Percentiles rank a stretch among this genome's conserved stretches.
Conservation (phyloP, 2,113 vertebrate species). For the cattle (Bos taurus) region DNA sequence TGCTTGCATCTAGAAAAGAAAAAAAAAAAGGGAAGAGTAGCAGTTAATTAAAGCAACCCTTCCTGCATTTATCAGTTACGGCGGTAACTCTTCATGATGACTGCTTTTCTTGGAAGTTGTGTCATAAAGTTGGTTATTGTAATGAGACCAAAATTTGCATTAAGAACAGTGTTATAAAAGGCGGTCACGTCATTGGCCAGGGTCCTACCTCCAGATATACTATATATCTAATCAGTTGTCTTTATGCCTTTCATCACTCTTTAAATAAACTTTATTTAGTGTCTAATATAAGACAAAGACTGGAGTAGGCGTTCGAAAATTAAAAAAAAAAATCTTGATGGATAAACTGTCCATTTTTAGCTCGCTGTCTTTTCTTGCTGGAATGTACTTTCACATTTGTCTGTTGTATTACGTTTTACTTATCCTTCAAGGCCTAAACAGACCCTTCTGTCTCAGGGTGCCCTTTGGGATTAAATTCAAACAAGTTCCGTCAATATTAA, state of each 20-base stretch:
- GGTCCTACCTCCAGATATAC: neutral
- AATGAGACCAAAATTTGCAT: neutral
- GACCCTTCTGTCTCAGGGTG: fast-evolving
- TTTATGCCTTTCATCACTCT: neutral
- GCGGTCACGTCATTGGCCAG: no score
- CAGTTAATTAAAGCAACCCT: neutral
- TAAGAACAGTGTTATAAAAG: neutral
- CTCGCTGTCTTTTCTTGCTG: neutral
- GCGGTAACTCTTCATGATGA: neutral
- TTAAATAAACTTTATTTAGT: neutral
- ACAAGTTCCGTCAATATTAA: neutral
- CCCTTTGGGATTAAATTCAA: fast-evolving
- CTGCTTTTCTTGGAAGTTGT: neutral
- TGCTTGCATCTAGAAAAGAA: neutral
- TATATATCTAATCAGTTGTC: neutral
- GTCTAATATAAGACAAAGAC: neutral
- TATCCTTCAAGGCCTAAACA: neutral
- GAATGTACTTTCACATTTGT: neutral
- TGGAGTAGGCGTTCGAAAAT: neutral
- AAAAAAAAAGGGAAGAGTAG: neutral
- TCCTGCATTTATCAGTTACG: neutral
- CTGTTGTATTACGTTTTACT: fast-evolving
- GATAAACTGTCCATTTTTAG: neutral
- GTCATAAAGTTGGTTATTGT: neutral
- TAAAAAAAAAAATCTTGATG: no score